These are phyloP conservation scores for Euzophera pinguis DNA, from an alignment of 2,888 invertebrate genomes.

Conservation along the genomic window DNA sequence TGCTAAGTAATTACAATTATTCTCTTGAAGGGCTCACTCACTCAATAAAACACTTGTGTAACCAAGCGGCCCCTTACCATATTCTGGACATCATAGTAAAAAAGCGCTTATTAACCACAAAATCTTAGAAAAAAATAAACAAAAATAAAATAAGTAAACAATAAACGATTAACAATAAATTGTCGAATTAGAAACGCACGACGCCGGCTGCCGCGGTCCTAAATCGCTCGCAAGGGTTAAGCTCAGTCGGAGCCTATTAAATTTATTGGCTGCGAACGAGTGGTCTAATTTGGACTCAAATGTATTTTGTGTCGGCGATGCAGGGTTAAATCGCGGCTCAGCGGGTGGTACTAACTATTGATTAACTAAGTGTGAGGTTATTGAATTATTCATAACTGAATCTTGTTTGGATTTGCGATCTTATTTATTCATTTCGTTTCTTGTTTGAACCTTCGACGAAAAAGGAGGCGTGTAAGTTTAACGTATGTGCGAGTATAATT, in stretches of 20 bases:
- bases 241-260: slow-evolving; percentile 49
- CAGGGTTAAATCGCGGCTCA: slow-evolving; percentile 3
- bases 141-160: not conserved
- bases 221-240: slow-evolving; percentile 35
- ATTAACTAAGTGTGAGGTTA: slow-evolving; percentile 5
- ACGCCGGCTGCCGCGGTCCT: slow-evolving; percentile 14
- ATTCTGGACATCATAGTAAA: too few species aligned
- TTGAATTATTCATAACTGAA: slow-evolving; percentile 7
- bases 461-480: too few species aligned
- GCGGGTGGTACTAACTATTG: slow-evolving; percentile 7
- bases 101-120: too few species aligned
- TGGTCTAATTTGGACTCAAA: slow-evolving; percentile 52
- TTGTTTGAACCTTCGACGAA: not conserved
- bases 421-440: not conserved
- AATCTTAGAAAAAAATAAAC: not conserved
- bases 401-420: not conserved
- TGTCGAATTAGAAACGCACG: slow-evolving; percentile 4
- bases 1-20: too few species aligned
- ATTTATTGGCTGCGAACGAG: slow-evolving; percentile 60
- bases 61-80: too few species aligned
- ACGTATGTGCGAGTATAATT: too few species aligned
- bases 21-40: too few species aligned
- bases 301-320: slow-evolving; percentile 35
- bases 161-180: slow-evolving; percentile 7
- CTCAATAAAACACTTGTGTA: too few species aligned